Base-by-base conservation (phyloP, 1,140 invertebrate species). In the Eumaeus atala region DNA sequence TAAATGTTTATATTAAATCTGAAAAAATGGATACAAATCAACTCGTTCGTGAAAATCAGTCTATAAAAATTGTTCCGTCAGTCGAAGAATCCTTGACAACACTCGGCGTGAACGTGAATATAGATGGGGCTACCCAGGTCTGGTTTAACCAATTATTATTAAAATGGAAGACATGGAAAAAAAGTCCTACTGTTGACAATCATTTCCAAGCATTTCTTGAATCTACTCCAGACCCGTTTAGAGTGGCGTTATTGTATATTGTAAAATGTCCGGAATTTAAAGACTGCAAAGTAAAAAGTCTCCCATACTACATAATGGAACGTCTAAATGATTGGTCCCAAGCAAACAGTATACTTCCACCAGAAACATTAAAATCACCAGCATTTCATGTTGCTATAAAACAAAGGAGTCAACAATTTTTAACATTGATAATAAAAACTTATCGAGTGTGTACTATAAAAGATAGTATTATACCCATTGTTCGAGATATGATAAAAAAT, bases 41-140 rank as follows among this genome's bases (percentile, higher is more conserved):
- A 49, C 70, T 84, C 48, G 75, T 75, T 28, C 54, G 60, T 61
- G 59, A 72, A 50, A 74, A 87, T 67, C 80, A 79, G 62, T 70
- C 70, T 12, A 85, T 87, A 49, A 87, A 83, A 70, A 83, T 87
- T 60, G 75, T 85, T 34, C 84, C 82, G 37, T 81, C 84, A 28
- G 48, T 80, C 18, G 84, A 87, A 74, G 84, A 87, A 47, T 72
- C 70, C 17, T 60, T 87, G 51, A 61, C 50, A 38, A 55, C 48
- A n/a, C 67, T 74, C 37, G 84, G 84, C 38, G 59, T 87, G 14
- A 61, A 87, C 60, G 71, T 74, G 14, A 50, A 72, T 37, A 63
- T 87, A 11, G 74, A 81, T 59, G 58, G 67, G 9, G 57, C 61
- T 21, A 67, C 62, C 36, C 34, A 52, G 54, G n/a, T 56, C 16